phyloP scores from a whole-genome alignment of 2,888 invertebrate genomes.

The Aleiodes alternator region DNA sequence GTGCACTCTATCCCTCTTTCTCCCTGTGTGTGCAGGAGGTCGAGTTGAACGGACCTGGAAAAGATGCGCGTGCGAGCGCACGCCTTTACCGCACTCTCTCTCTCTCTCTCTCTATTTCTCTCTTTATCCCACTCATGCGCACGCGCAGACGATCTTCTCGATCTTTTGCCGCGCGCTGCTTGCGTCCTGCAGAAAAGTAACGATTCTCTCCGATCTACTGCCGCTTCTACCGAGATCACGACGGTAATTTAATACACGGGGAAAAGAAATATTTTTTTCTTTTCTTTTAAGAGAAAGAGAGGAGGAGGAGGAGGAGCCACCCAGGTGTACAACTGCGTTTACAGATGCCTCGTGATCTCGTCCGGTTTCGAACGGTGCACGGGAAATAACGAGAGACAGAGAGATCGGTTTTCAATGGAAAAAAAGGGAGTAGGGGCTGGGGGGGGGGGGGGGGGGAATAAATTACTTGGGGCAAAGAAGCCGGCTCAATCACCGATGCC shows the following conservation, averaged over 20 bases:
- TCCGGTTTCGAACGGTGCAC: constrained; percentile 40
- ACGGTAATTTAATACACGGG: constrained; percentile 65
- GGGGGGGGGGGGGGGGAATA: background rate
- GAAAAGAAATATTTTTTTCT: constrained; percentile 30
- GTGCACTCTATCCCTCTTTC: background rate
- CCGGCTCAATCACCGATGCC: constrained; percentile 33
- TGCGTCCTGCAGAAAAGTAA: constrained; percentile 59
- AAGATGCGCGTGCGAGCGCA: constrained; percentile 46
- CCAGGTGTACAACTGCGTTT: constrained; percentile 58
- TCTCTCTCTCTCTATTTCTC: background rate
- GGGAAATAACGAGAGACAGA: constrained; percentile 13
- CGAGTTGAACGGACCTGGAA: constrained; percentile 59
- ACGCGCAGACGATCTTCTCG: constrained; percentile 46
- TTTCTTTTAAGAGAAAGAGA: constrained; percentile 7
- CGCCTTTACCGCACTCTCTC: constrained; percentile 13
- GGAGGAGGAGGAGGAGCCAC: constrained; percentile 55
- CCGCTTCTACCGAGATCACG: constrained; percentile 61
- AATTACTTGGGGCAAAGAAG: background rate
- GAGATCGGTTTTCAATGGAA: constrained; percentile 16
- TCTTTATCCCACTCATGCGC: background rate
- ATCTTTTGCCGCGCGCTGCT: constrained; percentile 49
- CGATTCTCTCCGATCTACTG: constrained; percentile 58
- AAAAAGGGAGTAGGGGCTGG: no score
- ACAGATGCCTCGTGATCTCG: constrained; percentile 53
- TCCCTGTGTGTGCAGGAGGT: constrained; percentile 29